Evolutionary conservation across 2,113 vertebrate genomes (phyloP), one percentile per base, ranked within the genome.

Genomic region (Stigmatopora nigra): DNA sequence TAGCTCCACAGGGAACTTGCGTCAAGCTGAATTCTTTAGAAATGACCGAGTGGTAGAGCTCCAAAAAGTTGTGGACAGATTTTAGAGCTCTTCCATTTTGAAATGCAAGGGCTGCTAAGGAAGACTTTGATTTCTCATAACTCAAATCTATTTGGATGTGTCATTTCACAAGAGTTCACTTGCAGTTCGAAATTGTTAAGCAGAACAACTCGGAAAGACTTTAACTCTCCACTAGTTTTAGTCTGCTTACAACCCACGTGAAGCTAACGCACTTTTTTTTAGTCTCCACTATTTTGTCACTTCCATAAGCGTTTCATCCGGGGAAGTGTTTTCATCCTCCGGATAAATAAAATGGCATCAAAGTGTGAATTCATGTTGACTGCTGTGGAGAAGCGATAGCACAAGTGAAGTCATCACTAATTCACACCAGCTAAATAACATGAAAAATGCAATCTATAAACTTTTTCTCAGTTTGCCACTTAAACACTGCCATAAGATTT

Each of bases 31-130:
- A 31, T 63, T 48, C 20, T 63, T 63, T 63, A 31, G 15, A 48
- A 47, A 22, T 19, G 13, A 10, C 7, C 14, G 3, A 62, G 60
- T 20, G 16, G 44, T 19, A 46, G 19, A 0, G 4, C 38, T 16
- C 31, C 20, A 61, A 25, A 35, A 38, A 77, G 9, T 22, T 64
- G 16, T 45, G 51, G 65, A 47, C 22, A 41, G 9, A 47, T 62
- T 46, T 62, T 15, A 47, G 19, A 47, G 60, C 19, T 14, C 14
- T 14, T 36, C 13, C 15, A 63, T 20, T 48, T 35, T 48, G 45
- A 63, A 63, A 61, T 45, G 10, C 22, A 15, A 25, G 22, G 45
- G 31, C 15, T 48, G 45, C 61, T 12, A 63, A 31, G 38, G 45
- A 48, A 48, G 20, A 63, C 25, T 48, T 48, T 6, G 22, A 8